phyloP scores from a whole-genome alignment of 2,113 vertebrate genomes.

The Amblyopsis rosae region DNA sequence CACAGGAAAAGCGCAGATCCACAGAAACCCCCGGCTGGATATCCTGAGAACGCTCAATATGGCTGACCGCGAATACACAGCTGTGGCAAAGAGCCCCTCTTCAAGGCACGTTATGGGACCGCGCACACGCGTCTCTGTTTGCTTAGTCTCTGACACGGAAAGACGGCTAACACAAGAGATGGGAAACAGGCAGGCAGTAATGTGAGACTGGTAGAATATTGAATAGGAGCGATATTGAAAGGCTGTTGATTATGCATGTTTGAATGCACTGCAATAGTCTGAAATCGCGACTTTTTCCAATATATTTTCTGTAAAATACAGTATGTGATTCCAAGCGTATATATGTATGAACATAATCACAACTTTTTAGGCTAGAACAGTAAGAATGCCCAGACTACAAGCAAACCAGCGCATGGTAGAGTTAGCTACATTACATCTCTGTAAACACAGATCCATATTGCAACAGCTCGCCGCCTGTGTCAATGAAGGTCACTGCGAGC shows the following conservation, averaged over 20 bases:
- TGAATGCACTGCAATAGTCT: too few relatives aligned
- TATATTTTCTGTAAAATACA: too few relatives aligned
- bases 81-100: slow-evolving; percentile 54
- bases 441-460: slow-evolving; percentile 2
- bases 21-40: slow-evolving; percentile 47
- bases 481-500: slow-evolving; percentile 47
- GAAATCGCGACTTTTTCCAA: too few relatives aligned
- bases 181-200: slow-evolving; percentile 9
- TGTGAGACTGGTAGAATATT: neutral
- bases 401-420: slow-evolving; percentile 12
- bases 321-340: too few relatives aligned
- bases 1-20: slow-evolving; percentile 46
- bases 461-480: slow-evolving; percentile 65
- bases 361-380: neutral
- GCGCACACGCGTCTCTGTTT: slow-evolving; percentile 71
- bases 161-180: slow-evolving; percentile 58
- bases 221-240: too few relatives aligned
- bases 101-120: slow-evolving; percentile 60
- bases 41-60: slow-evolving; percentile 70
- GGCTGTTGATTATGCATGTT: too few relatives aligned
- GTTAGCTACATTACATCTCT: neutral
- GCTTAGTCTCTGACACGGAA: slow-evolving; percentile 76
- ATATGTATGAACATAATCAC: too few relatives aligned
- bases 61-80: slow-evolving; percentile 65
- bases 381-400: neutral